These are phyloP conservation scores for Gopherus evgoodei DNA, from an alignment of 2,113 vertebrate genomes.

Conservation along the genomic window DNA sequence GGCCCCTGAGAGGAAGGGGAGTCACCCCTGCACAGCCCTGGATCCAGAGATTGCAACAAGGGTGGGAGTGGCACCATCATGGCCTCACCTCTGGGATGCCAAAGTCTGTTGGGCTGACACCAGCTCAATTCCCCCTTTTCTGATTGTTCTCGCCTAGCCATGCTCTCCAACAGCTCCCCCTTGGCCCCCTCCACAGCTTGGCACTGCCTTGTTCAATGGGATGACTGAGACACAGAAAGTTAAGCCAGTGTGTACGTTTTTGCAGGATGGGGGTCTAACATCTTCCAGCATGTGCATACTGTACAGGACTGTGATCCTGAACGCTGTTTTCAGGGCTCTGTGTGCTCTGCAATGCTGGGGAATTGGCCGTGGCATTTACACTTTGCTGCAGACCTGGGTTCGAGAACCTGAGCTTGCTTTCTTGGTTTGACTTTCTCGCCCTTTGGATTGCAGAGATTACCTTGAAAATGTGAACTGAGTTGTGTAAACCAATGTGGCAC, in stretches of 20 bases:
- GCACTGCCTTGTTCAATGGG: neutral
- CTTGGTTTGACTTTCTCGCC: neutral
- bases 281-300: neutral
- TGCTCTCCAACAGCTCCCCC: neutral
- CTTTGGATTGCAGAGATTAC: neutral
- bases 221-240: neutral
- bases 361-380: neutral
- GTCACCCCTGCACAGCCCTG: neutral
- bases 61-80: neutral
- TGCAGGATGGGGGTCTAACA: neutral
- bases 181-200: neutral
- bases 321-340: neutral
- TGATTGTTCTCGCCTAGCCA: neutral
- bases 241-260: neutral
- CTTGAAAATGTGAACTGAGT: neutral
- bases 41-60: neutral
- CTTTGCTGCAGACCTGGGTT: neutral
- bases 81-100: neutral
- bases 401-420: neutral
- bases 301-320: neutral
- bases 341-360: neutral
- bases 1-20: neutral
- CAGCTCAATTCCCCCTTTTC: neutral
- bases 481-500: neutral
- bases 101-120: neutral